Conservation (phyloP, 92 coral and sea anemone species). For the Parazoanthus atlanticus region DNA sequence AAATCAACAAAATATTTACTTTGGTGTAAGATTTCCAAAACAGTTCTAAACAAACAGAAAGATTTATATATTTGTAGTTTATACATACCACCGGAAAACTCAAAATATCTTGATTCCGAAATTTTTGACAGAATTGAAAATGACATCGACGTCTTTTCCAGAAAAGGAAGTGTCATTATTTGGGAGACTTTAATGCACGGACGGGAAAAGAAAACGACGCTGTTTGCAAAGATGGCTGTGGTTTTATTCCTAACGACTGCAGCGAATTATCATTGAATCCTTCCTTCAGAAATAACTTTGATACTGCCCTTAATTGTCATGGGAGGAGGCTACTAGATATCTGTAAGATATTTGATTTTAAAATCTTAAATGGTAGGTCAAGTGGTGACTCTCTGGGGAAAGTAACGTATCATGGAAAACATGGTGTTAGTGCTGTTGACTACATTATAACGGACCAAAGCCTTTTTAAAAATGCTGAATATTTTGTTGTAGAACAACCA, state of each 20-base stretch:
- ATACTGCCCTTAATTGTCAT: slow-evolving; percentile 34
- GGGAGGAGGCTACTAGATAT: slow-evolving; percentile 47
- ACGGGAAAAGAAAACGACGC: slow-evolving; percentile 33
- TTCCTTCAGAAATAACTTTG: background rate
- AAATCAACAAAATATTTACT: slow-evolving; percentile 36
- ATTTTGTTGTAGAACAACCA: slow-evolving; percentile 44
- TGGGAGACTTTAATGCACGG: slow-evolving; percentile 49
- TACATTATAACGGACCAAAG: slow-evolving; percentile 52
- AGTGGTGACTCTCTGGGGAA: slow-evolving; percentile 54
- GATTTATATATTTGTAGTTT: slow-evolving; percentile 45
- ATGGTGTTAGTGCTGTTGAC: slow-evolving; percentile 52
- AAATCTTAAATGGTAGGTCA: slow-evolving; percentile 56
- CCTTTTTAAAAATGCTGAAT: slow-evolving; percentile 41
- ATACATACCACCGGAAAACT: slow-evolving; percentile 55
- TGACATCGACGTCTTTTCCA: slow-evolving; percentile 33
- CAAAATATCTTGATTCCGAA: slow-evolving; percentile 39
- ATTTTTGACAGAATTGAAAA: slow-evolving; percentile 47
- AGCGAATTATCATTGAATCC: slow-evolving; percentile 12
- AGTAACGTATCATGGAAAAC: slow-evolving; percentile 36
- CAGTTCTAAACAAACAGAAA: slow-evolving; percentile 37
- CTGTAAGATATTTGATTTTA: slow-evolving; percentile 50
- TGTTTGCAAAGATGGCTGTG: slow-evolving; percentile 46
- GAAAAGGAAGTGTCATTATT: slow-evolving; percentile 39
- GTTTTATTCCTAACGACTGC: slow-evolving; percentile 38
- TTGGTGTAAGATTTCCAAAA: slow-evolving; percentile 41